phyloP scores from a whole-genome alignment of 2,888 invertebrate genomes.

The Ornithoptera alexandrae region DNA sequence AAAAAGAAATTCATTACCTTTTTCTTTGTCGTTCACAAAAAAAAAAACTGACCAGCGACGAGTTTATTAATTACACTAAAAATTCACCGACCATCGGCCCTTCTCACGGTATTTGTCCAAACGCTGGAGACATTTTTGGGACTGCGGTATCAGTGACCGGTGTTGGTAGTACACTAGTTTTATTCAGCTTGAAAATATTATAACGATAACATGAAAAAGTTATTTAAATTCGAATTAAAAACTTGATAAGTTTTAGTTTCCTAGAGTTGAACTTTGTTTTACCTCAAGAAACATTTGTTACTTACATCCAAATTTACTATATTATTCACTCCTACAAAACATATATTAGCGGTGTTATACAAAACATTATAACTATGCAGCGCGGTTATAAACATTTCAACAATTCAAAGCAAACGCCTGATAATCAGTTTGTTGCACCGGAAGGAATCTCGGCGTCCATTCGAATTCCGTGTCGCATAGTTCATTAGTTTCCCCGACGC shows the following conservation, averaged over 20 bases:
- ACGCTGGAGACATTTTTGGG: constrained; percentile 34
- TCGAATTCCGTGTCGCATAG: constrained; percentile 45
- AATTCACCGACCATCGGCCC: constrained; percentile 35
- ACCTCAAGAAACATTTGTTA: no score
- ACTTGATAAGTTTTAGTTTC: no score
- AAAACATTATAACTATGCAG: background rate
- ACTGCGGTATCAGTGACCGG: constrained; percentile 32
- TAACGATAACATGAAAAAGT: background rate
- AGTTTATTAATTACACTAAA: constrained; percentile 57
- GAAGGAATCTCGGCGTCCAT: constrained; percentile 34
- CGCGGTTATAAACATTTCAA: background rate
- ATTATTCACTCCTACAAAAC: no score
- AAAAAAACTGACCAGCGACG: constrained; percentile 15
- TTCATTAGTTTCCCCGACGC: constrained; percentile 52
- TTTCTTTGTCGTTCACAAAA: constrained; percentile 24
- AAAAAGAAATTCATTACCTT: background rate
- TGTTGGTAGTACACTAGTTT: constrained; percentile 5
- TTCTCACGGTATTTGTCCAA: constrained; percentile 51
- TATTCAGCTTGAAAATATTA: background rate
- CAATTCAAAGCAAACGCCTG: constrained; percentile 16
- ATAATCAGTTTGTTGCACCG: constrained; percentile 34
- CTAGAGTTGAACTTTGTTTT: no score
- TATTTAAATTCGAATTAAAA: no score
- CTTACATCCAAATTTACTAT: no score
- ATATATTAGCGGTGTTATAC: background rate